Percentiles rank a stretch among this genome's conserved stretches.
These are phyloP conservation scores for Sprattus sprattus DNA, from an alignment of 2,113 vertebrate genomes.

Conservation along the genomic window DNA sequence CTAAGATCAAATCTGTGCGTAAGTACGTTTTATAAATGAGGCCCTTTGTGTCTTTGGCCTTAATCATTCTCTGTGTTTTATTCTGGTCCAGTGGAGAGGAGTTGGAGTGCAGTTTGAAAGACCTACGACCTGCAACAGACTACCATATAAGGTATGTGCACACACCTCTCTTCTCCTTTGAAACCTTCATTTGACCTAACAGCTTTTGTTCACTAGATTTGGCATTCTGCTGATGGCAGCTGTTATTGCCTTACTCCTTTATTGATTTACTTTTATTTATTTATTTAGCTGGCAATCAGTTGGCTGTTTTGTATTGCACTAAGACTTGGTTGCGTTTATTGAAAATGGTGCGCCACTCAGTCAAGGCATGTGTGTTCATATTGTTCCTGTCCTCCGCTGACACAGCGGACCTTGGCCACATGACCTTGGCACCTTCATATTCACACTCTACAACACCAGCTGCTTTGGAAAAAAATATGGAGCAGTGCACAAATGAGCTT, in stretches of 20 bases:
- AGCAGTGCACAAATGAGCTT: too few species aligned
- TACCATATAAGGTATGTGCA: constrained; percentile 89
- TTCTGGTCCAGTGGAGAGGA: constrained; percentile 83
- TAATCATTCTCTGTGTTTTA: not conserved
- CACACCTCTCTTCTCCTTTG: not conserved
- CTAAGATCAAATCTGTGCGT: too few species aligned
- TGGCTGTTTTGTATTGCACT: too few species aligned
- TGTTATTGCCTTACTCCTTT: not conserved
- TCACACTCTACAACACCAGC: too few species aligned
- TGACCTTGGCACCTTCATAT: too few species aligned
- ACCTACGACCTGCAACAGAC: constrained; percentile 92
- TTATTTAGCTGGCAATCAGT: not conserved
- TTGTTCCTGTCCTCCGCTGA: not conserved
- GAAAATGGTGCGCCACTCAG: too few species aligned
- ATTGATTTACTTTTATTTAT: not conserved
- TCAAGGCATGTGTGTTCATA: not conserved
- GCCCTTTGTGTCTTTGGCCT: not conserved
- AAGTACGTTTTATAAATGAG: too few species aligned
- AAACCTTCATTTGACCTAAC: not conserved
- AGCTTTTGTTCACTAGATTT: not conserved
- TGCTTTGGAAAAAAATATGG: too few species aligned
- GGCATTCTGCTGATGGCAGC: too few species aligned
- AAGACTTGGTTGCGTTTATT: too few species aligned
- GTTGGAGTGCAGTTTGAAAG: constrained; percentile 90
- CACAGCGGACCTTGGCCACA: not conserved